These are phyloP conservation scores for Corapipo altera DNA, from an alignment of 2,113 vertebrate genomes.

Conservation along the genomic window DNA sequence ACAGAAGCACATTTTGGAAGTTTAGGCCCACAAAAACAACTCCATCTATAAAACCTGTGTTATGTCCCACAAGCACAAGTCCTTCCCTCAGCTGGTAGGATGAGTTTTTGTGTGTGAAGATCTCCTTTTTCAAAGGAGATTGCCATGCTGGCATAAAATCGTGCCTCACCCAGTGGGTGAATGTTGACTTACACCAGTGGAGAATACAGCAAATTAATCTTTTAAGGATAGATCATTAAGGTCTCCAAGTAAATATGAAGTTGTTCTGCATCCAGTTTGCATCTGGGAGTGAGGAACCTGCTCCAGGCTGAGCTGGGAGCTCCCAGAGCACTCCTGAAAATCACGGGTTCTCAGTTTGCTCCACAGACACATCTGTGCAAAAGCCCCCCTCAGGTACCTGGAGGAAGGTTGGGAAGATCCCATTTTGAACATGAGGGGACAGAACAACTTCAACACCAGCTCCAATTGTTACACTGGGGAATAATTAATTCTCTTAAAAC, in stretches of 20 bases:
- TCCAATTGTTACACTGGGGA: rapidly evolving
- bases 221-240: not conserved
- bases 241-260: not conserved
- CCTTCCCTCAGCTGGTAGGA: not conserved
- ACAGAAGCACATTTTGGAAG: not conserved
- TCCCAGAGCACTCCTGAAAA: not conserved
- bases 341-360: not conserved
- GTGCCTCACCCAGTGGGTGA: not conserved
- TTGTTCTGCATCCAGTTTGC: not conserved
- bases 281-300: not conserved
- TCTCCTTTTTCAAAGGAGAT: not conserved
- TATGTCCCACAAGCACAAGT: not conserved
- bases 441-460: not conserved
- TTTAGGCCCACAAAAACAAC: not conserved
- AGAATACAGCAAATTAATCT: not conserved
- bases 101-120: not conserved
- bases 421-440: not conserved
- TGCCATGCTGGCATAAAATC: not conserved
- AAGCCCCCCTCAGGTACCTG: not conserved
- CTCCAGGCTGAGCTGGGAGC: not conserved
- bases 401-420: not conserved
- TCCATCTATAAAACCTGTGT: not conserved
- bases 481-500: not conserved
- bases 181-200: not conserved
- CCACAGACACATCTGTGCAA: not conserved